Conservation (phyloP, 1,140 invertebrate species). For the Drosophila serrata region DNA sequence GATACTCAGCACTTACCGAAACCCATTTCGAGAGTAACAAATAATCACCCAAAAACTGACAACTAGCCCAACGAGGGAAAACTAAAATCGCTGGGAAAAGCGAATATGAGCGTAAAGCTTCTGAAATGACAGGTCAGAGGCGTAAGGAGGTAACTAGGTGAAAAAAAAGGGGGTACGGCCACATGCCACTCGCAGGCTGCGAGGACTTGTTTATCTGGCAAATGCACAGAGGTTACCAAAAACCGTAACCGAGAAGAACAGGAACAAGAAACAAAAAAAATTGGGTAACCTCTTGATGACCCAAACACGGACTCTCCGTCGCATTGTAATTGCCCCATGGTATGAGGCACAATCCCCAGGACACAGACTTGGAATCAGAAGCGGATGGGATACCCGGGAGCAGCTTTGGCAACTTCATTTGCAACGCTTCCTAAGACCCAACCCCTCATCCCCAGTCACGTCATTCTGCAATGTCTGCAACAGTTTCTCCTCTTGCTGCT, state of each 20-base stretch:
- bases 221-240: constrained; percentile 57
- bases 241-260: constrained; percentile 36
- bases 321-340: constrained; percentile 70
- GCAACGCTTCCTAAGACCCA: constrained; percentile 51
- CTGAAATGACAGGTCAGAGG: constrained; percentile 65
- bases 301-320: constrained; percentile 29
- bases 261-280: constrained; percentile 20
- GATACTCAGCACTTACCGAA: not conserved
- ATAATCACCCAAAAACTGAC: constrained; percentile 6
- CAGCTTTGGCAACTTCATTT: constrained; percentile 80
- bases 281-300: constrained; percentile 25
- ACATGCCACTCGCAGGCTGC: constrained; percentile 67
- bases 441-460: constrained; percentile 30
- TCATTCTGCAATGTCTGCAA: constrained; percentile 55
- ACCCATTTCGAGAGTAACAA: constrained; percentile 29
- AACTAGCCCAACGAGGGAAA: constrained; percentile 4
- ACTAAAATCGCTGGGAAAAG: too few relatives aligned
- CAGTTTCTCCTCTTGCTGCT: constrained; percentile 38
- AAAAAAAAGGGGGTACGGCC: constrained; percentile 1
- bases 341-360: constrained; percentile 45
- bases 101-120: constrained; percentile 79
- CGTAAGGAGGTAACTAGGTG: constrained; percentile 5
- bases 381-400: constrained; percentile 35
- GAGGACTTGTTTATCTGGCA: constrained; percentile 79
- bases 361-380: constrained; percentile 37